Percentiles rank a stretch among this genome's conserved stretches.
Evolutionary conservation across 1,140 invertebrate genomes (phyloP).

Genomic region (Euglossa dilemma): DNA sequence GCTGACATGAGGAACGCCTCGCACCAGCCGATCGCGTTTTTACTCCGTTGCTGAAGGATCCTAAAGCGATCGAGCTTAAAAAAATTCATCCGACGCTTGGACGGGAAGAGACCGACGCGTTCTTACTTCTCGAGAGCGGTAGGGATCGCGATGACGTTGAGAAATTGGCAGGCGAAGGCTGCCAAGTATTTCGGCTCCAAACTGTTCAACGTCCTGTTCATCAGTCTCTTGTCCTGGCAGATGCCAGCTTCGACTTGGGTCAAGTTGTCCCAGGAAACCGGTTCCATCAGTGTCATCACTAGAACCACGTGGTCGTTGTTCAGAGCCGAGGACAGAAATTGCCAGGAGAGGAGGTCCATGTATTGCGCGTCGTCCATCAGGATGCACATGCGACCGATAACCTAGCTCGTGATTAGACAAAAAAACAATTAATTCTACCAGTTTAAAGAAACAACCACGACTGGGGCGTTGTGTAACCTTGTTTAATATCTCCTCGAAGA

Average conservation of each 20-base stretch:
- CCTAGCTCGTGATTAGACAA: slow-evolving; percentile 20
- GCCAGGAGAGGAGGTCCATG: slow-evolving; percentile 70
- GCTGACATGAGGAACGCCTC: slow-evolving; percentile 55
- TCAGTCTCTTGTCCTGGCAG: slow-evolving; percentile 59
- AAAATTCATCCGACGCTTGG: background rate
- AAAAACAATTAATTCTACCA: no score
- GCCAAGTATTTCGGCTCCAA: slow-evolving; percentile 77
- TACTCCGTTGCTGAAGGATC: slow-evolving; percentile 8
- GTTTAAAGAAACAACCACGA: background rate
- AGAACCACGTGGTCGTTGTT: slow-evolving; percentile 51
- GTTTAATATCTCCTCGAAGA: slow-evolving; percentile 67
- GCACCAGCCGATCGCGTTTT: slow-evolving; percentile 60
- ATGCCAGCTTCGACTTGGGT: slow-evolving; percentile 42
- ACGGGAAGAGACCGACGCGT: background rate
- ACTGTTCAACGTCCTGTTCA: slow-evolving; percentile 25
- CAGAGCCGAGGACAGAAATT: slow-evolving; percentile 55
- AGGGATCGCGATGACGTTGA: slow-evolving; percentile 83
- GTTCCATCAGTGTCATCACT: slow-evolving; percentile 55
- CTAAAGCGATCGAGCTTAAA: background rate
- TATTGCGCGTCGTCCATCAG: slow-evolving; percentile 67
- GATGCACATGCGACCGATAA: slow-evolving; percentile 51
- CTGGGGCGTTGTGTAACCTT: slow-evolving; percentile 8
- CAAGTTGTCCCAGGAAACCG: slow-evolving; percentile 26
- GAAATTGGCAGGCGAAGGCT: slow-evolving; percentile 83
- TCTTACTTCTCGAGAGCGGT: slow-evolving; percentile 82